phyloP scores from a whole-genome alignment of 2,797 vertebrate genomes.

The Malurus splendens region DNA sequence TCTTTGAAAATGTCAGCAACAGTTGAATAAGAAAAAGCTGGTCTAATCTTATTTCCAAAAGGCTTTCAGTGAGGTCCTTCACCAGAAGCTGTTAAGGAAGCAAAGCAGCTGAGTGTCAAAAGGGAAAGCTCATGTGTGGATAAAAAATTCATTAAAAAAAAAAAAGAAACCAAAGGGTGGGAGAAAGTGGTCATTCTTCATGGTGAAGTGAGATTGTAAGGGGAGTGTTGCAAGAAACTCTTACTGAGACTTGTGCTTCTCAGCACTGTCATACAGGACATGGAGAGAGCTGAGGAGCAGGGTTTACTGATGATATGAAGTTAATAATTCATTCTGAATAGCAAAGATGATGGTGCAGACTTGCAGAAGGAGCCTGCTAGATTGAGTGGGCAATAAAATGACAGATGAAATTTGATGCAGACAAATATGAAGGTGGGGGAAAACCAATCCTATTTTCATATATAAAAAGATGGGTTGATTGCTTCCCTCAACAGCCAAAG shows the following conservation, averaged over 20 bases:
- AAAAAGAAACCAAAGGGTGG: neutral
- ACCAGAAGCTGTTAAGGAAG: slow-evolving; percentile 13
- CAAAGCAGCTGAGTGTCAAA: neutral
- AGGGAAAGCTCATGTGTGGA: neutral
- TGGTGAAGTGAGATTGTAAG: neutral
- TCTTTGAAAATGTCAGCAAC: slow-evolving; percentile 16
- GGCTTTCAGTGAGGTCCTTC: neutral
- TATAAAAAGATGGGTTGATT: neutral
- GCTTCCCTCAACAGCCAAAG: neutral
- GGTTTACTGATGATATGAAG: neutral
- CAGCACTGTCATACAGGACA: neutral
- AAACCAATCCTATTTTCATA: neutral
- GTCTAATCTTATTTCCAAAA: neutral
- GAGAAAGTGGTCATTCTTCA: neutral
- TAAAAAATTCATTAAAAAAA: slow-evolving; percentile 5
- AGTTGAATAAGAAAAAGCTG: neutral
- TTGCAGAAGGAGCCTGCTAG: neutral
- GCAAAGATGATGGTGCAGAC: neutral
- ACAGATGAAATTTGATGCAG: neutral
- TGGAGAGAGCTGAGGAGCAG: neutral
- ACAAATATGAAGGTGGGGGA: neutral
- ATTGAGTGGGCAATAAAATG: slow-evolving; percentile 3
- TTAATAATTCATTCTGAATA: neutral
- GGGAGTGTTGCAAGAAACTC: neutral
- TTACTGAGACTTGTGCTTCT: neutral